Base-by-base conservation (phyloP, 2,113 vertebrate species). In the Microtus montanus region DNA sequence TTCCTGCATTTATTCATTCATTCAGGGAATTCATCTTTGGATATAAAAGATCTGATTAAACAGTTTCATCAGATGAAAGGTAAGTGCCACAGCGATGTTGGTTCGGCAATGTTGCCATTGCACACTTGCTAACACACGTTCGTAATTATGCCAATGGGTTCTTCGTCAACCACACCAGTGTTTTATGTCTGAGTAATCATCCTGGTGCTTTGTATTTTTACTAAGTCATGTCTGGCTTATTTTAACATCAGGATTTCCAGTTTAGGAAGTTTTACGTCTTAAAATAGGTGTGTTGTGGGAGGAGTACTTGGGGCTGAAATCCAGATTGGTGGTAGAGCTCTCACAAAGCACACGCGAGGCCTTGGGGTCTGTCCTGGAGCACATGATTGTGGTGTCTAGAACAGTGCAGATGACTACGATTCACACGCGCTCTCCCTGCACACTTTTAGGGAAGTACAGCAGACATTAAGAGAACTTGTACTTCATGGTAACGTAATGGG, bases 11-110 rank as follows among this genome's bases (percentile, higher is more conserved):
- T 97, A 58, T 58, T 58, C 19, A 58, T 58, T 97, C 35, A 68
- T 92, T 73, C 94, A 98, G 98, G 90, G 78, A 97, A 98, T 85
- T 74, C 84, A 30, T 28, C 70, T 91, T 89, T 98, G 97, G 98
- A 98, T 89, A 90, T 98, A 92, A 96, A 91, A 87, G 97, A 98
- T 41, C 97, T 98, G 82, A 94, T 98, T 87, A 97, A 97, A 95
- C 92, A 98, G 3, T 98, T 98, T 91, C 96, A 98, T 82, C 61
- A 96, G 8, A 2, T 66, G 38, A 97, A 90, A 61, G 97, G 98
- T 98, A 97, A 97, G 98, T 90, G 33, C 54, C 68, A 10, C 11
- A 35, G 14, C 63, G 22, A 28, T 61, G 73, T 22, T 47, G 0
- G 89, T 92, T 84, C 58, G 52, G 15, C 52, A 77, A 41, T 41